These are phyloP conservation scores for Liolophura sinensis DNA, from an alignment of 1,140 invertebrate species.

Conservation along the genomic window DNA sequence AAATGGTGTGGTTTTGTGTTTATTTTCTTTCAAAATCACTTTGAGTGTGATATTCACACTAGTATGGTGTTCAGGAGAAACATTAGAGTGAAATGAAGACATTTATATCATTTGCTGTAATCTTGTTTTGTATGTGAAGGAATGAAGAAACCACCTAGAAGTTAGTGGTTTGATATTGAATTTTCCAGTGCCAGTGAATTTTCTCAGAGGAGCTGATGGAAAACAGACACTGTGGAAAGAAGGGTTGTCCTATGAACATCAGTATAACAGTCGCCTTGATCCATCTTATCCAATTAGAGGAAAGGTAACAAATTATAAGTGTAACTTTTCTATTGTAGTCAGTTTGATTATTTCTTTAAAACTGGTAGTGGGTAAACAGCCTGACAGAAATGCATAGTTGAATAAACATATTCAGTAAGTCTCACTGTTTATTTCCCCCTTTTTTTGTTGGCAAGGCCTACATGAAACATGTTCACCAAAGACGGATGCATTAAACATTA, in stretches of 20 bases:
- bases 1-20: constrained; percentile 1
- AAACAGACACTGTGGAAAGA: constrained; percentile 46
- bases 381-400: background rate
- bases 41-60: background rate
- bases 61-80: background rate
- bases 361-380: background rate
- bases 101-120: background rate
- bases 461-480: too few species aligned
- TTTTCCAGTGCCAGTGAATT: constrained; percentile 50
- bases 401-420: background rate
- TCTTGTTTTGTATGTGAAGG: background rate
- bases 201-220: constrained; percentile 36
- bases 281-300: constrained; percentile 52
- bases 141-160: too few species aligned
- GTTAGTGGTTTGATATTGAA: too few species aligned
- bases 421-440: background rate
- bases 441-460: background rate
- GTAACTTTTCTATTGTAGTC: background rate
- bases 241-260: constrained; percentile 53
- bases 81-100: background rate
- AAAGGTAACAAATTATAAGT: constrained; percentile 34
- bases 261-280: constrained; percentile 45
- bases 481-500: too few species aligned
- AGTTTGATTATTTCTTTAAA: background rate
- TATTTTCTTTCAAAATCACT: background rate